Base-by-base conservation (phyloP, 2,113 vertebrate species). In the Psittacula cyanocephala region DNA sequence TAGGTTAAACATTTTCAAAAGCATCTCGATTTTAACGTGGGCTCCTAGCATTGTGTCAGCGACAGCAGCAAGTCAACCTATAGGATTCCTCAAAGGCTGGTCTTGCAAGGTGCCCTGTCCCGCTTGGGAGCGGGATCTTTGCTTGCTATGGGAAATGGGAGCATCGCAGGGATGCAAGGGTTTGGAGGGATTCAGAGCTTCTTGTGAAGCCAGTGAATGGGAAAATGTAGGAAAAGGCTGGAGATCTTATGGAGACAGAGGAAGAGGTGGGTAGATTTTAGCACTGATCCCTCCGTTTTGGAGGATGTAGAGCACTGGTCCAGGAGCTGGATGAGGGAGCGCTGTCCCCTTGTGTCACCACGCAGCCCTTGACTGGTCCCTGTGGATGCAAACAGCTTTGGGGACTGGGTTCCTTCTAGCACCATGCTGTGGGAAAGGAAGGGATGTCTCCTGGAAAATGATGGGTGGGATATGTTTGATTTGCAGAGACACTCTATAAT, bases 1-100 rank as follows among this genome's bases (percentile, higher is more conserved):
- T 98, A 98, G 98, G 98, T 98, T 98, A 98, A 98, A 98, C 98
- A 98, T 98, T 98, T 98, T 98, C 97, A 96, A 98, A 98, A 98
- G 98, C 97, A 97, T 97, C 81, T 97, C 95, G 97, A 95, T 98
- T 98, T 98, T 97, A 98, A 97, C 97, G 97, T 98, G 98, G 98
- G 98, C 55, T 97, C 98, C 97, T 97, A 91, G 97, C 96, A 97
- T 98, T 98, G 97, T 98, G 97, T 97, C 97, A 75, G 97, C 97
- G 89, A 84, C 96, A 67, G 97, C 93, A 69, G 70, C 75, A 41
- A 52, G 33, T 88, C 63, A 0, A 12, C 17, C 72, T 6, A 9
- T 4, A 25, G 92, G 86, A 5, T 80, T 85, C 22, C 8, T 2
- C 13, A 81, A 95, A 91, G 79, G 69, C 85, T 50, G 11, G 19